Conservation (phyloP, 1,140 invertebrate species). For the Drosophila setifemur region DNA sequence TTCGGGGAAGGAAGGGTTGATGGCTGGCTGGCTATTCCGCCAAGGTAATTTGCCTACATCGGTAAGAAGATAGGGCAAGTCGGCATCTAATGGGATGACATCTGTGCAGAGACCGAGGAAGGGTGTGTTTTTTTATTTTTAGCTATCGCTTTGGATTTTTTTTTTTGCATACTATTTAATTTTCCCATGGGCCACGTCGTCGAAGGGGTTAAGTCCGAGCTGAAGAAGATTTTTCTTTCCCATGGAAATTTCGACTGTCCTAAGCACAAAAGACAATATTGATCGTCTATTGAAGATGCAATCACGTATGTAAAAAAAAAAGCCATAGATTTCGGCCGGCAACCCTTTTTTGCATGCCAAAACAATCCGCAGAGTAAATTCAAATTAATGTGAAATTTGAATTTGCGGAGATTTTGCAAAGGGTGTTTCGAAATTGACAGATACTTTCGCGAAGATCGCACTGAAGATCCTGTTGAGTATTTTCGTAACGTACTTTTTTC, state of each 20-base stretch:
- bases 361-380: constrained; percentile 46
- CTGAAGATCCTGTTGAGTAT: neutral
- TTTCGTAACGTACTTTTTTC: constrained; percentile 51
- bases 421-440: constrained; percentile 14
- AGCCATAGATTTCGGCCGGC: neutral
- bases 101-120: constrained; percentile 42
- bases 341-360: constrained; percentile 55
- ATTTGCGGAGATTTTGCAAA: constrained; percentile 37
- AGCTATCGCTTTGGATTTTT: constrained; percentile 38
- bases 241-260: constrained; percentile 62
- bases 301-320: constrained; percentile 66
- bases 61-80: constrained; percentile 52
- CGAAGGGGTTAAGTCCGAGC: constrained; percentile 47
- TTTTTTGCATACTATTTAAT: constrained; percentile 75
- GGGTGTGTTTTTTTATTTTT: constrained; percentile 36
- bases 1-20: constrained; percentile 61
- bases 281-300: constrained; percentile 78
- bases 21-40: too few species aligned
- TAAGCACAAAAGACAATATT: constrained; percentile 81
- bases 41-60: constrained; percentile 67
- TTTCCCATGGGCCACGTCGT: constrained; percentile 67
- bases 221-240: constrained; percentile 66
- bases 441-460: constrained; percentile 8
- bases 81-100: constrained; percentile 73
- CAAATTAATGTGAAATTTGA: constrained; percentile 74